Base-by-base conservation (phyloP, 2,888 invertebrate genomes). In the Conus canariensis region DNA sequence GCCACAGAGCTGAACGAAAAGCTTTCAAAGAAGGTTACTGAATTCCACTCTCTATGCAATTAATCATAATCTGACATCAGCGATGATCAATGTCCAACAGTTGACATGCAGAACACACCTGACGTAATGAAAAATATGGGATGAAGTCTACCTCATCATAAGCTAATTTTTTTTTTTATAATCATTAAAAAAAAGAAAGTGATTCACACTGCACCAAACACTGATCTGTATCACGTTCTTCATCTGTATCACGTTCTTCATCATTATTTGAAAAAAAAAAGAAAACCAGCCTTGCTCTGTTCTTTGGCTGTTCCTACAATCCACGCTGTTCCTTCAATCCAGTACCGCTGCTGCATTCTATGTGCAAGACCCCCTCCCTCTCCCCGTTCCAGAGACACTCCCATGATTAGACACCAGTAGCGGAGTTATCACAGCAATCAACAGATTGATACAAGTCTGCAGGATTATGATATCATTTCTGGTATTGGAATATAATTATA, bases 401-500 rank as follows among this genome's bases (percentile, higher is more conserved):
- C 77, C 77, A 83, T 56, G 82, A 56, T 83, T 22, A 83, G 82
- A 83, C 82, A 83, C 82, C 82, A 58, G 6, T 56, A 22, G 82
- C 25, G 56, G 7, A 58, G 56, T 83, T 83, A 83, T 83, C 82
- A 83, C 82, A 83, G 82, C 82, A 83, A 83, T 56, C 58, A 83
- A 83, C 82, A 83, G 58, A 83, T 56, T 83, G 25, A 58, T 83
- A 83, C 82, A 83, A 5, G 58, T 83, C 82, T 83, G 58, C 56
- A 83, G 56, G 82, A 83, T 56, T 83, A 56, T 83, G 56, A 22
- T 56, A 83, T 80, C 22, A 83, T 22, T 58, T 56, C 82, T 83
- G 82, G 7, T 83, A 83, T 22, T 83, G 82, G 82, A 83, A 83
- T 56, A 83, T 80, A 45, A 80, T 30, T 45, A 45, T 45, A 45